These are phyloP conservation scores for Brachyalestes nurse DNA, from an alignment of 2,797 vertebrate genomes.

Conservation along the genomic window DNA sequence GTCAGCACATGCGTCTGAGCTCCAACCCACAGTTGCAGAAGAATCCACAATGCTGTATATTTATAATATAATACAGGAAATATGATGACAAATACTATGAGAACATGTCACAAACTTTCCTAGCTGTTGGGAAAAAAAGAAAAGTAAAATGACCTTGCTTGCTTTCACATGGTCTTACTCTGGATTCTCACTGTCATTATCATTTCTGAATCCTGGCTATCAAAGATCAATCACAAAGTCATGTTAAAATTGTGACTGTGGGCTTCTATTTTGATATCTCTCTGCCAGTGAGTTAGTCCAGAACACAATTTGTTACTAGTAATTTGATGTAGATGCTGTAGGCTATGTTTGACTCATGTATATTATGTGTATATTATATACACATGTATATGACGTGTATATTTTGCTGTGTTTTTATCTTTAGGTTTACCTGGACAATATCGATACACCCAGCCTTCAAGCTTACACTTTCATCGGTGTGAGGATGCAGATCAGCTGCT, in stretches of 20 bases:
- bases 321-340: neutral
- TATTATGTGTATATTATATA: neutral
- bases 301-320: neutral
- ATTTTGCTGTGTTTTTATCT: neutral
- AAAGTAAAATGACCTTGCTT: too few species aligned
- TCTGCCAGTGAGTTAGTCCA: neutral
- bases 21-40: neutral
- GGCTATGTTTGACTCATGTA: neutral
- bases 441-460: too few species aligned
- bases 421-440: neutral
- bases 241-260: neutral
- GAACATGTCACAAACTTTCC: too few species aligned
- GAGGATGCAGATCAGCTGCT: conserved; percentile 59
- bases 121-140: neutral
- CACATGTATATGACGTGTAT: neutral
- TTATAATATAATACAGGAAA: neutral
- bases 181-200: neutral
- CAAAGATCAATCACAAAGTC: neutral
- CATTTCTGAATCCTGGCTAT: neutral
- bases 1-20: conserved; percentile 45
- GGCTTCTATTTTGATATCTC: neutral
- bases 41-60: neutral
- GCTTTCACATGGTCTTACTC: too few species aligned
- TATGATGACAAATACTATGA: neutral
- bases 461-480: neutral